Evolutionary conservation across 92 coral and sea anemone species (phyloP), one percentile per base, ranked within the genome.

Genomic region (Siderastrea siderea): DNA sequence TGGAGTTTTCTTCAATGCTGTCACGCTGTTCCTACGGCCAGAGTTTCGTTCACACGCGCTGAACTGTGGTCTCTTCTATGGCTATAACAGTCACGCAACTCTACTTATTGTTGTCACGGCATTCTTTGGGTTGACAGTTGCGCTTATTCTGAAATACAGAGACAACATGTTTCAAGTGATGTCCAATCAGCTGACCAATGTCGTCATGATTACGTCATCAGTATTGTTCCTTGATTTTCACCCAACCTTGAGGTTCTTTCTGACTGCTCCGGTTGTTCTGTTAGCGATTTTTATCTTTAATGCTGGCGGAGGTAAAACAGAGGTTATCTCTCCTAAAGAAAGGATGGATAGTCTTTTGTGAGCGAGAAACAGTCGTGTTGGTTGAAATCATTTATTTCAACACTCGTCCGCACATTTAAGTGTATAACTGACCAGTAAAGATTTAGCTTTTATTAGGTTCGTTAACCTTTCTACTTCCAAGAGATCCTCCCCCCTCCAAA

Each of bases 141-240:
- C 96, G 2, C 74, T 93, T 10, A 93, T 93, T 57, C 87, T 93
- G 16, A 93, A 93, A 73, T 93, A 90, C 74, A 83, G 96, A 53
- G 96, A 93, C 83, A 93, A 93, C 66, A 93, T 93, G 96, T 93
- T 93, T 62, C 96, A 93, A 75, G 91, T 93, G 58, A 93, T 93
- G 96, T 87, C 96, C 2, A 74, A 87, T 79, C 96, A 93, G 88
- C 80, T 93, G 59, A 74, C 96, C 12, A 93, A 93, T 90, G 96
- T 93, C 19, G 79, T 90, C 16, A 89, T 93, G 61, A 93, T 93
- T 66, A 87, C 96, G 46, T 87, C 93, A 59, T 93, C 96, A 6
- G 90, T 93, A n/a, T 61, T 93, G 71, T 93, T 93, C 75, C 74
- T 90, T 7, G 92, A 90, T 61, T 93, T 93, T 57, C 93, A 83